Conservation (phyloP, 2,797 vertebrate species). For the Rhincodon typus region DNA sequence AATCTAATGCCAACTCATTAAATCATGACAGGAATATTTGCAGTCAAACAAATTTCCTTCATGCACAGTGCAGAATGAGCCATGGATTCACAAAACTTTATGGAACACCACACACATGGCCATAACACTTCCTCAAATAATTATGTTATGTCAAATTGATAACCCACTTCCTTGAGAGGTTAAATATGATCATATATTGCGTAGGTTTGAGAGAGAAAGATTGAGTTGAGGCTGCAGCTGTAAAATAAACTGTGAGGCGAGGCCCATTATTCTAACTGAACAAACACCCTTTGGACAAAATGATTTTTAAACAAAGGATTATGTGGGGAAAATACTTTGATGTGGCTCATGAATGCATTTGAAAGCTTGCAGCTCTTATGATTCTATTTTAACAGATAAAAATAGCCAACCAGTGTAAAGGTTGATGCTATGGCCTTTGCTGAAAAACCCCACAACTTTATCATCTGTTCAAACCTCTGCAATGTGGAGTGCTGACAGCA, state of each 20-base stretch:
- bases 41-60: not conserved
- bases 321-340: not conserved
- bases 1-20: not conserved
- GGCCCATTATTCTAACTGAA: conserved; percentile 8
- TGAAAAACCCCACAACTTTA: not conserved
- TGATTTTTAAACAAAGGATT: conserved; percentile 7
- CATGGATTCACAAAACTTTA: not conserved
- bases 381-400: conserved; percentile 1
- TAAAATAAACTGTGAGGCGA: not conserved
- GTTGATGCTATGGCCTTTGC: not conserved
- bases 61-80: not conserved
- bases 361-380: conserved; percentile 8
- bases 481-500: not conserved
- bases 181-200: not conserved
- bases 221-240: not conserved
- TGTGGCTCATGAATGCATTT: not conserved
- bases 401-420: not conserved
- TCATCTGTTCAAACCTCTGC: not conserved
- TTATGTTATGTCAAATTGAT: conserved; percentile 24
- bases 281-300: not conserved
- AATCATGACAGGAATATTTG: not conserved
- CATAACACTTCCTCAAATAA: not conserved
- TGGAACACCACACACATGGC: not conserved
- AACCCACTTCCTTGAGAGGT: conserved; percentile 22
- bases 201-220: not conserved